Evolutionary conservation across 2,888 invertebrate genomes (phyloP), one percentile per base, ranked within the genome.

Genomic region (Noctua janthina): DNA sequence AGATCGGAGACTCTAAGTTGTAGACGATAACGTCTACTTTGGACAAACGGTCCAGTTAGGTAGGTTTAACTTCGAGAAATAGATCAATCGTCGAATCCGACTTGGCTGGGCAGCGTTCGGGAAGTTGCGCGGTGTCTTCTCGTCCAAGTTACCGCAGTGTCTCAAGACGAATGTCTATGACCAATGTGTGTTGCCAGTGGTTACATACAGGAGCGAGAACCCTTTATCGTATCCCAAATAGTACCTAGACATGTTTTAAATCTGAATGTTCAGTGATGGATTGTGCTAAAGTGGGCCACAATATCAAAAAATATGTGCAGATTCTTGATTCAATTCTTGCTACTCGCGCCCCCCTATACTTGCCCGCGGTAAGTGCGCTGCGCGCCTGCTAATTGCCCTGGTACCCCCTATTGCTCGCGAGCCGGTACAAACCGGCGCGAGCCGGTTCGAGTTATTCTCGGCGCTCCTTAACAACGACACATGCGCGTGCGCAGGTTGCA

Each of bases 381-480:
- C 49, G 69, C 72, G 77, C 70, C 86, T 83, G 77, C 77, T 88
- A 82, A 81, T 90, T 90, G 87, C 78, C 90, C 92, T 80, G 85
- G 78, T 84, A 88, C 90, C 89, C 83, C 82, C 79, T 80, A 74
- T 79, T 79, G 79, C 84, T 78, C 49, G 81, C 54, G 75, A 83
- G 74, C 85, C 78, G 76, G 82, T 74, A 66, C 71, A 73, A 91
- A 88, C 91, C 88, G 86, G 87, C 77, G 86, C 74, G 78, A 82
- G 70, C 85, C 81, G 81, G 88, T 79, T 87, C 66, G 83, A 79
- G 80, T 87, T 87, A 88, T 89, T 87, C 85, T 85, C 15, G 83
- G 81, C 88, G 81, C 75, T 81, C 79, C 79, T 75, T 83, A 78
- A 79, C 76, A 75, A 59, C 68, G 69, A 29, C 59, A 72, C 39